Evolutionary conservation across 35 echinoderm and acorn worm species (phyloP), one percentile per base, ranked within the genome.

Genomic region (Ptychodera flava): DNA sequence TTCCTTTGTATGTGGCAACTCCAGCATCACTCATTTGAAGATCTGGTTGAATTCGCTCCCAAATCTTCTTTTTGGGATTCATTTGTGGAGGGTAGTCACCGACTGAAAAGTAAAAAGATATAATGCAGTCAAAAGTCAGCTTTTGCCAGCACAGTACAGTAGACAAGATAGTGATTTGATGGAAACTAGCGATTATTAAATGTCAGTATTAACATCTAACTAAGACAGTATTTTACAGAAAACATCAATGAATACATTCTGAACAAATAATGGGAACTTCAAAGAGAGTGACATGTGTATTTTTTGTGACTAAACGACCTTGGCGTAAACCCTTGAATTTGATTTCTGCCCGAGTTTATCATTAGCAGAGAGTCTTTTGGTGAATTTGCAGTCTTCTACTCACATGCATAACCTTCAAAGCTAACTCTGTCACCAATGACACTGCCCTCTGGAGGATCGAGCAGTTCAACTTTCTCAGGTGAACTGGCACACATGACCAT

Each of bases 21-120:
- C 84, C 80, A 2, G 92, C 81, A 28, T 79, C 88, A 78, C 89
- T 84, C 27, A 88, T 90, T 33, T 35, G 85, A 14, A 99, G 86
- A 80, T 99, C 90, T 2, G 96, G 93, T 35, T 92, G 85, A 31
- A 99, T 94, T 33, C 89, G 76, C 35, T 99, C 96, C 86, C 92
- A 92, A 33, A 99, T 94, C 88, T 99, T 99, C 93, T 92, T 94
- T 93, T 99, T 99, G 38, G 96, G 96, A 78, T 99, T 99, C 96
- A 99, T 94, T 81, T 99, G 96, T n/a, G 90, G 84, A 79, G 96
- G 96, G 80, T 92, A 99, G 34, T 82, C 91, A 86, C 78, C 82
- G 83, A 97, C 94, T 97, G 85, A 38, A 86, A 85, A 79, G 34
- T 77, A 90, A 78, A 81, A 76, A 35, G 77, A 88, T 14, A 29